A percentile compares a stretch with the other conserved stretches of the same genome.
These are phyloP conservation scores for Temnothorax rugatulus DNA, from an alignment of 2,888 invertebrate species.

Conservation along the genomic window DNA sequence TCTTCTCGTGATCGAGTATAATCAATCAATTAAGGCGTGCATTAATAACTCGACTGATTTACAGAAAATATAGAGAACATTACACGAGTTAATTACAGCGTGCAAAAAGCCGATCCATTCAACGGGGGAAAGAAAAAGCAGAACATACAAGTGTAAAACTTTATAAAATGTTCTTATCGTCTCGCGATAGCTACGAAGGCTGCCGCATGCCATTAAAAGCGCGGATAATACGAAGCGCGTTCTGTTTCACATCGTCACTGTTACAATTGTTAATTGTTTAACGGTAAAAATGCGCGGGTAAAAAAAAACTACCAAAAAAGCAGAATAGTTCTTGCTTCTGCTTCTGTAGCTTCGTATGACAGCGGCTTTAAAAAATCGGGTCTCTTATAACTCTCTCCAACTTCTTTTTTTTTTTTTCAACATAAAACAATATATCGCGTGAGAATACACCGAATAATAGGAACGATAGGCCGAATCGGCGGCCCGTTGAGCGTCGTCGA, in stretches of 20 bases:
- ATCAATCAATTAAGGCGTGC: background rate
- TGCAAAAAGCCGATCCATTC: background rate
- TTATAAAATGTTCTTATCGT: background rate
- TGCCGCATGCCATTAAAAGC: background rate
- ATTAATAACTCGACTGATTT: background rate
- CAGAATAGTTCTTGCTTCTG: too few species aligned
- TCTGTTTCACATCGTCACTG: background rate
- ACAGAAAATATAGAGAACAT: background rate
- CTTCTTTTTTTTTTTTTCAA: too few species aligned
- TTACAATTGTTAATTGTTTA: background rate
- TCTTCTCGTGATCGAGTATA: background rate
- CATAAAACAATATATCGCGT: background rate
- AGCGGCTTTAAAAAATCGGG: background rate
- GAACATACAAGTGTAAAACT: background rate
- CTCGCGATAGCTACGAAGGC: slow-evolving; percentile 2
- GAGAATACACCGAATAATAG: background rate
- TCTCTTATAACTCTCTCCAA: background rate
- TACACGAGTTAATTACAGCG: background rate
- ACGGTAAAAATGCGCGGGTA: background rate
- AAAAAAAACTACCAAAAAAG: background rate
- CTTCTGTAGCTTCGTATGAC: background rate
- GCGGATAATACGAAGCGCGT: background rate
- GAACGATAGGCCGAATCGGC: background rate
- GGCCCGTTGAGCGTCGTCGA: background rate
- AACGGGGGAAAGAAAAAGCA: background rate